These are phyloP conservation scores for Lordiphosa stackelbergi DNA, from an alignment of 1,140 invertebrate species.

Conservation along the genomic window DNA sequence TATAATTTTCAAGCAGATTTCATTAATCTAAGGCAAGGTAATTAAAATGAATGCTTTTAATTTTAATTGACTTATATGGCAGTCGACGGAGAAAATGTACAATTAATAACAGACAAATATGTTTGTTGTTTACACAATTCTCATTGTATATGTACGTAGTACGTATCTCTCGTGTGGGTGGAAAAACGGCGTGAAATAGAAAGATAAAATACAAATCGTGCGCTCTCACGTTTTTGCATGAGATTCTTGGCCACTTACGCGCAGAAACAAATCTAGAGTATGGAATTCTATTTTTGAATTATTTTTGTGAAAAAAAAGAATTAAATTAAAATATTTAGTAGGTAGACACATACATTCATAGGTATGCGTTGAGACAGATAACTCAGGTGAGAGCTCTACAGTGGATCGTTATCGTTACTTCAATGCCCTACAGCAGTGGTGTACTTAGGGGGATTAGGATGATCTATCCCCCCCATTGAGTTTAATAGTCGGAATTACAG, in stretches of 20 bases:
- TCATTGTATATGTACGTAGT: conserved; percentile 10
- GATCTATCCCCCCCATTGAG: too few species aligned
- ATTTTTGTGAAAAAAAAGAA: conserved; percentile 4
- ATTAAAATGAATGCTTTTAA: conserved; percentile 32
- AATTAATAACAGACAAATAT: conserved; percentile 48
- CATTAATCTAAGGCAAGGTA: conserved; percentile 24
- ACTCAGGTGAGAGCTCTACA: conserved; percentile 34
- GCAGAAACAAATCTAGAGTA: conserved; percentile 45
- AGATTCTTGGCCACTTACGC: conserved; percentile 62
- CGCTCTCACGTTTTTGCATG: conserved; percentile 67
- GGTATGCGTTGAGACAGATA: conserved; percentile 37
- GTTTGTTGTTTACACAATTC: conserved; percentile 59
- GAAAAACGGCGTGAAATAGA: conserved; percentile 28
- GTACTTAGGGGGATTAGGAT: too few species aligned
- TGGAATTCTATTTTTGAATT: conserved; percentile 63
- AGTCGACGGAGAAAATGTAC: conserved; percentile 14
- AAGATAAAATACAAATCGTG: conserved; percentile 36
- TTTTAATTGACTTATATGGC: conserved; percentile 42
- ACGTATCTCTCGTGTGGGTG: conserved; percentile 13
- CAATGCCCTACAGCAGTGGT: too few species aligned
- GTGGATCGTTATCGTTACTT: too few species aligned
- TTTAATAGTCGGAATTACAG: too few species aligned
- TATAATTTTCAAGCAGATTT: conserved; percentile 14
- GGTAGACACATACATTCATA: background rate
- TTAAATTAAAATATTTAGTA: conserved; percentile 16